Percentiles rank a stretch among this genome's conserved stretches.
Conservation (phyloP, 2,888 invertebrate species). For the Pyrochroa serraticornis region DNA sequence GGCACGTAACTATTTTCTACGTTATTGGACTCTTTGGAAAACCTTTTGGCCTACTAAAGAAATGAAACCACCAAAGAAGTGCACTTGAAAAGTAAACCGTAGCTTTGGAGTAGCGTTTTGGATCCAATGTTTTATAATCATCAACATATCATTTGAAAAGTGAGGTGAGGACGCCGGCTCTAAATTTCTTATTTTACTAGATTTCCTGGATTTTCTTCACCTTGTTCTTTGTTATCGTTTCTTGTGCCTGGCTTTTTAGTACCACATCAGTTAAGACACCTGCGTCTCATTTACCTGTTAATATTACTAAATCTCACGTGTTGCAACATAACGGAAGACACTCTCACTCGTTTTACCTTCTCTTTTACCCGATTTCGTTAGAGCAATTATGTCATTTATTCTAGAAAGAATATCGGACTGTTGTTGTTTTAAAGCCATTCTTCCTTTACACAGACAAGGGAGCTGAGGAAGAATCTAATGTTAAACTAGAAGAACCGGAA, state of each 20-base stretch:
- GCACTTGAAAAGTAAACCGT: too few relatives aligned
- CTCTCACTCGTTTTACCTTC: constrained; percentile 6
- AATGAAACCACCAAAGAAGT: too few relatives aligned
- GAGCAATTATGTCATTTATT: constrained; percentile 42
- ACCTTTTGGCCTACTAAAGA: too few relatives aligned
- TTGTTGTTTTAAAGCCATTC: constrained; percentile 30
- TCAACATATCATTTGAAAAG: too few relatives aligned
- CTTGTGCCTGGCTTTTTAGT: not conserved
- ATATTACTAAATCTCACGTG: constrained; percentile 3
- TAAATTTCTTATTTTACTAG: too few relatives aligned
- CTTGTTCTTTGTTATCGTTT: not conserved
- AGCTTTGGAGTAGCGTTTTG: too few relatives aligned
- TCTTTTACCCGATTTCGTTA: constrained; percentile 1
- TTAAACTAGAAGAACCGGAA: constrained; percentile 31
- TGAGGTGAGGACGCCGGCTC: too few relatives aligned
- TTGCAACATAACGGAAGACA: constrained; percentile 5
- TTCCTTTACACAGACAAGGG: constrained; percentile 45
- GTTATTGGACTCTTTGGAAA: too few relatives aligned
- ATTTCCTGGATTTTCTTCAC: not conserved
- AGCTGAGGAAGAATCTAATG: constrained; percentile 43
- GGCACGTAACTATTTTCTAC: too few relatives aligned
- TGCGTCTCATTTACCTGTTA: not conserved
- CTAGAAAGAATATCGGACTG: constrained; percentile 41
- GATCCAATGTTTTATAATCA: too few relatives aligned
- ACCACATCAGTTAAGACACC: not conserved